Evolutionary conservation across 2,888 invertebrate species (phyloP), one percentile per base, ranked within the genome.

Genomic region (Mycogona germanica): DNA sequence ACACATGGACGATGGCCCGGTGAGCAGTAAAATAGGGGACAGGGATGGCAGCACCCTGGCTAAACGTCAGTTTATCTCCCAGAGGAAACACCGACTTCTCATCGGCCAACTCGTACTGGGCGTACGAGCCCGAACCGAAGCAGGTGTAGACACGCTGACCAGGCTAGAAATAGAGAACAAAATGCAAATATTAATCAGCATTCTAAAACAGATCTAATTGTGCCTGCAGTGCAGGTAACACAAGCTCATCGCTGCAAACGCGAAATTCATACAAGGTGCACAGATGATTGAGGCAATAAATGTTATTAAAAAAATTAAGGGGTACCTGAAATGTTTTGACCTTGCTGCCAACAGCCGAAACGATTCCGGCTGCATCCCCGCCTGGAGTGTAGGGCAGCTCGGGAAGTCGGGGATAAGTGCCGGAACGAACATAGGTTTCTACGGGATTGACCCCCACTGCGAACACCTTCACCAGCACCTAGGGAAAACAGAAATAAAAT

Each of bases 21-120:
- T 74, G 75, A 1, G 77, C 77, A 14, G 77, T 76, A 63, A 73
- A 74, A 63, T 75, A 77, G 0, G 77, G 74, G 3, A 75, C 65
- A 23, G 75, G 76, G 12, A 78, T 57, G 14, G 68, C 69, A n/a
- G 76, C 76, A 29, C 77, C 77, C 63, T 78, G 70, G 21, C 66
- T 64, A 60, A 72, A 76, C 3, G 67, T 65, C 21, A 76, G 61
- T 6, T 63, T 64, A 17, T 67, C 65, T 49, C 68, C 62, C 50
- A 76, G 64, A 52, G 65, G 64, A 56, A 69, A 70, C 1, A 69
- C 65, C 55, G 64, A 57, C 2, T 62, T 60, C 23, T 66, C 64
- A 3, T 64, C 66, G 58, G 68, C 69, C 1, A 68, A 62, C 2
- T 67, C 62, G 60, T 70, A 75, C 59, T 77, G 72, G 2, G 75